Evolutionary conservation across 1,140 invertebrate genomes (phyloP).

Genomic region (Euwallacea similis): DNA sequence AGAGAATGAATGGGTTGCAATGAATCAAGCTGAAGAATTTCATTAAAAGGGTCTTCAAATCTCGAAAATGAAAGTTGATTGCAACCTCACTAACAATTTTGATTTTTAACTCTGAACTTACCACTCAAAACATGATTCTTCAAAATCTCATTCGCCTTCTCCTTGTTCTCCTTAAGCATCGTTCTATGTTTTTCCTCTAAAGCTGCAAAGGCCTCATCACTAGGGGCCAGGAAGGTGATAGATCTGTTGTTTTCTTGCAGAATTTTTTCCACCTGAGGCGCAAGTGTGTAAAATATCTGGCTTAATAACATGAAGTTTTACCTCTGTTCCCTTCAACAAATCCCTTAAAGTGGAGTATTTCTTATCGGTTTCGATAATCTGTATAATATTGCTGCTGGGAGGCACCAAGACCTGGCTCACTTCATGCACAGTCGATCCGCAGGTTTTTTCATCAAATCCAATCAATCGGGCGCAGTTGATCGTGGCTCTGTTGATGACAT

Average conservation of each 20-base stretch:
- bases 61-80: not conserved
- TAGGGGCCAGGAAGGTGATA: slow-evolving; percentile 64
- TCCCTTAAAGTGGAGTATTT: slow-evolving; percentile 56
- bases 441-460: slow-evolving; percentile 63
- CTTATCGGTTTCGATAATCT: slow-evolving; percentile 53
- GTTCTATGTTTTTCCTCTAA: slow-evolving; percentile 54
- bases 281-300: not conserved
- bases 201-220: slow-evolving; percentile 65
- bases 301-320: slow-evolving; percentile 3
- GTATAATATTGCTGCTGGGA: slow-evolving; percentile 56
- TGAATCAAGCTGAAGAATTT: too few relatives aligned
- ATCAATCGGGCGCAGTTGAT: slow-evolving; percentile 65
- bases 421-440: slow-evolving; percentile 64
- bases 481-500: slow-evolving; percentile 54
- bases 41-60: too few relatives aligned
- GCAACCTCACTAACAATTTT: not conserved
- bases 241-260: slow-evolving; percentile 52
- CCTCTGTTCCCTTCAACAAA: slow-evolving; percentile 53
- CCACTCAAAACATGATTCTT: slow-evolving; percentile 59
- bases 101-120: slow-evolving; percentile 29
- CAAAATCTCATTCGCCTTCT: slow-evolving; percentile 54
- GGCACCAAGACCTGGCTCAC: slow-evolving; percentile 61
- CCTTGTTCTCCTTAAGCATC: slow-evolving; percentile 53
- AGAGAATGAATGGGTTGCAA: too few relatives aligned
- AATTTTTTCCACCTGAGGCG: slow-evolving; percentile 52